phyloP scores from a whole-genome alignment of 2,113 vertebrate genomes.

The Pseudois nayaur region DNA sequence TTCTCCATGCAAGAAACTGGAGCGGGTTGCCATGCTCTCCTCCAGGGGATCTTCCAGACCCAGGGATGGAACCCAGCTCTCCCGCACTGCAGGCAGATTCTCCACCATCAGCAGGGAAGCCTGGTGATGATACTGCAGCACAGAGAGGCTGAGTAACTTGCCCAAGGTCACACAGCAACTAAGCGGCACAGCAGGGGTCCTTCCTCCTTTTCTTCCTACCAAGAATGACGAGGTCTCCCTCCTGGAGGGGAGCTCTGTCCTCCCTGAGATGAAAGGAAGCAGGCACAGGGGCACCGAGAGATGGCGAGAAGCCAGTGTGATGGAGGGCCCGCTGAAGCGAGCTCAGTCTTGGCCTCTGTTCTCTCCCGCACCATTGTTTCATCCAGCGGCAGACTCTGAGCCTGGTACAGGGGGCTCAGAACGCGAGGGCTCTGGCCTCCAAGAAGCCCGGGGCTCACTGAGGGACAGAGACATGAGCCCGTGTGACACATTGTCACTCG shows the following conservation, averaged over 20 bases:
- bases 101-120: neutral
- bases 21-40: neutral
- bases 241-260: neutral
- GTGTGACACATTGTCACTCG: neutral
- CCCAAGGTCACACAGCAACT: neutral
- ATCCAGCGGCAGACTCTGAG: neutral
- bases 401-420: neutral
- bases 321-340: neutral
- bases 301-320: neutral
- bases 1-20: neutral
- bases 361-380: accelerated
- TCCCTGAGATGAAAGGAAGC: neutral
- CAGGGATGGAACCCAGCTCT: neutral
- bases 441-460: neutral
- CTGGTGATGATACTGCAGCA: neutral
- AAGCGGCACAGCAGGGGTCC: neutral
- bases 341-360: accelerated
- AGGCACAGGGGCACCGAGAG: neutral
- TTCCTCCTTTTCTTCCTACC: neutral
- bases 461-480: neutral
- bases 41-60: neutral
- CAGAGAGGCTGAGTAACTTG: neutral
- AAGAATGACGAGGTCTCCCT: neutral
- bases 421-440: neutral
- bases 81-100: neutral